Evolutionary conservation across 2,113 vertebrate species (phyloP).

Genomic region (Rallus limicola): DNA sequence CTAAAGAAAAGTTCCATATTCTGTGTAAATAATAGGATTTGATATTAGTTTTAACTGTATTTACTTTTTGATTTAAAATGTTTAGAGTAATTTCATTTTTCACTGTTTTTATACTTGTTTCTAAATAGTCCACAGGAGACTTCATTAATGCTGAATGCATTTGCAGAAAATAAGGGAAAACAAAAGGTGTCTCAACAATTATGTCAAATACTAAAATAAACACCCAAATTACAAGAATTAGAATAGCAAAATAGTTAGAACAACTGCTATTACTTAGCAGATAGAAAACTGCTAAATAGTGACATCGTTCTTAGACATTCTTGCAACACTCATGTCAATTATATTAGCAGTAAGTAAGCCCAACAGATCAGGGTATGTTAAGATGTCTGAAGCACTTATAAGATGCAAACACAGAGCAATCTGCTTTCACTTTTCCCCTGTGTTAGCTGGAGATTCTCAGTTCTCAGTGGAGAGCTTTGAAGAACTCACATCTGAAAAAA

Average conservation of each 20-base stretch:
- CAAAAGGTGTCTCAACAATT: background rate
- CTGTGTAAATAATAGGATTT: background rate
- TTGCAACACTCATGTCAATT: background rate
- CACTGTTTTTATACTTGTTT: background rate
- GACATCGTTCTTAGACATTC: background rate
- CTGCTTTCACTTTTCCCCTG: background rate
- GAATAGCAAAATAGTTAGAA: background rate
- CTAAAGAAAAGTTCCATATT: background rate
- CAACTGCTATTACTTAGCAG: background rate
- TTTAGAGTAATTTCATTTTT: background rate
- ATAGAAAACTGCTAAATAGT: background rate
- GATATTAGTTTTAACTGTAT: background rate
- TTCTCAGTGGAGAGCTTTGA: background rate
- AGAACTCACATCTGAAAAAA: background rate
- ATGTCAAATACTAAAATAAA: background rate
- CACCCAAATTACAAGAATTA: background rate
- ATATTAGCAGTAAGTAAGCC: background rate
- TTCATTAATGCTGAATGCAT: background rate
- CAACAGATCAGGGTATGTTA: background rate
- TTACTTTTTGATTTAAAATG: background rate
- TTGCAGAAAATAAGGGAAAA: background rate
- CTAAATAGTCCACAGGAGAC: background rate
- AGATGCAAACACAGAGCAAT: background rate
- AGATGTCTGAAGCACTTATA: background rate
- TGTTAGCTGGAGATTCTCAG: background rate